phyloP scores from a whole-genome alignment of 2,888 invertebrate genomes.

The Xanthia icteritia region DNA sequence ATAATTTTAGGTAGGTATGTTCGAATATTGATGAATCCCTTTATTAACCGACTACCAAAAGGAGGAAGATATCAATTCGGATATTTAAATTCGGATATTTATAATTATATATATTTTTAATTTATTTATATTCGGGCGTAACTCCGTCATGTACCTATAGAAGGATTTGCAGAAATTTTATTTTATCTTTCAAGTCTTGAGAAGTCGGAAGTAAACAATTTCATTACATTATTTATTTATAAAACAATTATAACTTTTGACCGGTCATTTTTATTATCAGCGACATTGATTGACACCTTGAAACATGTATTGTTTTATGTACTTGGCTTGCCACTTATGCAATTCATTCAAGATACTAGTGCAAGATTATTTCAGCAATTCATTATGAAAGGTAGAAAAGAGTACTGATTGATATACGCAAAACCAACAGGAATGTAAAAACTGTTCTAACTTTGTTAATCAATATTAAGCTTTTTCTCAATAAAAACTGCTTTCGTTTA shows the following conservation, averaged over 20 bases:
- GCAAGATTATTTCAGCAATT: not conserved
- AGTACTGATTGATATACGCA: not conserved
- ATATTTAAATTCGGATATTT: no score
- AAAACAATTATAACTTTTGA: constrained; percentile 16
- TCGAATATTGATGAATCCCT: constrained; percentile 16
- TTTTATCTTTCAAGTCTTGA: constrained; percentile 4
- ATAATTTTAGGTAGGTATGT: constrained; percentile 2
- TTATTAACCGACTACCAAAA: not conserved
- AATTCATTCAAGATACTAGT: not conserved
- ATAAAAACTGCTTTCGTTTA: not conserved
- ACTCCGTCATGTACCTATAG: no score
- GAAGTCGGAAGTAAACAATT: constrained; percentile 44
- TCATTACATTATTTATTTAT: constrained; percentile 13
- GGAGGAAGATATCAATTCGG: no score
- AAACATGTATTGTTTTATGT: not conserved
- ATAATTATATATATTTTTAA: no score
- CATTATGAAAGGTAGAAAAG: not conserved
- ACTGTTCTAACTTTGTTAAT: not conserved
- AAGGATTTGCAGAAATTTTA: no score
- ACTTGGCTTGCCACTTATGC: no score
- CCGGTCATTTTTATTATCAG: constrained; percentile 11
- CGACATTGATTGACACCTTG: constrained; percentile 20
- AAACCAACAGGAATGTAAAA: not conserved
- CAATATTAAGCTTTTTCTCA: not conserved
- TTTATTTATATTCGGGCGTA: no score